phyloP scores from a whole-genome alignment of 1,140 invertebrate species.

The Eulimnadia texana region DNA sequence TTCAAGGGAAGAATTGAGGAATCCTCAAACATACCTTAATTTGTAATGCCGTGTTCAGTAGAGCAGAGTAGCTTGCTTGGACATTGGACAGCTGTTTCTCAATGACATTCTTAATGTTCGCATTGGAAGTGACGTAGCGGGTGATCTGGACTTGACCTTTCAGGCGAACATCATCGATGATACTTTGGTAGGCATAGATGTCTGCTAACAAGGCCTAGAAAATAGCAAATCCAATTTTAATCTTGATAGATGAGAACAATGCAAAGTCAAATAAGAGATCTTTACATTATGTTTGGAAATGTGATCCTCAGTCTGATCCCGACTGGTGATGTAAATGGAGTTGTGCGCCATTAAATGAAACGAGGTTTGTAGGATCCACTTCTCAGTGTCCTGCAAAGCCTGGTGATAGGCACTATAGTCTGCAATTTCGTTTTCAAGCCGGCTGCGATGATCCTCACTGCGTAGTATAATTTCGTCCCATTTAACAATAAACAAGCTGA shows the following conservation, averaged over 20 bases:
- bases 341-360: constrained; percentile 94
- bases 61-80: constrained; percentile 81
- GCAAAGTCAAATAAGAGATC: not conserved
- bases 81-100: constrained; percentile 77
- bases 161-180: constrained; percentile 61
- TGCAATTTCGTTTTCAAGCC: constrained; percentile 57
- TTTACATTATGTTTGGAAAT: constrained; percentile 63
- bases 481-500: constrained; percentile 44
- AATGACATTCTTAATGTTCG: constrained; percentile 54
- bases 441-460: constrained; percentile 40
- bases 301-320: constrained; percentile 79
- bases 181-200: constrained; percentile 68
- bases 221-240: constrained; percentile 12
- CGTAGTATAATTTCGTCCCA: constrained; percentile 45
- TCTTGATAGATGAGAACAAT: too few relatives aligned
- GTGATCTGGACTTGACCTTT: constrained; percentile 75
- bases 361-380: constrained; percentile 86
- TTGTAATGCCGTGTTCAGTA: constrained; percentile 76
- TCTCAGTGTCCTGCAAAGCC: constrained; percentile 81
- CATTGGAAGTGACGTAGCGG: constrained; percentile 52
- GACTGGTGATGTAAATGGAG: constrained; percentile 77
- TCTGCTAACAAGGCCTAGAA: constrained; percentile 49
- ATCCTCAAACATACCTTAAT: constrained; percentile 43
- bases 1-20: not conserved
- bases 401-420: constrained; percentile 77